Percentiles rank a stretch among this genome's conserved stretches.
Evolutionary conservation across 2,888 invertebrate genomes (phyloP).

Genomic region (Apotomis capreana): DNA sequence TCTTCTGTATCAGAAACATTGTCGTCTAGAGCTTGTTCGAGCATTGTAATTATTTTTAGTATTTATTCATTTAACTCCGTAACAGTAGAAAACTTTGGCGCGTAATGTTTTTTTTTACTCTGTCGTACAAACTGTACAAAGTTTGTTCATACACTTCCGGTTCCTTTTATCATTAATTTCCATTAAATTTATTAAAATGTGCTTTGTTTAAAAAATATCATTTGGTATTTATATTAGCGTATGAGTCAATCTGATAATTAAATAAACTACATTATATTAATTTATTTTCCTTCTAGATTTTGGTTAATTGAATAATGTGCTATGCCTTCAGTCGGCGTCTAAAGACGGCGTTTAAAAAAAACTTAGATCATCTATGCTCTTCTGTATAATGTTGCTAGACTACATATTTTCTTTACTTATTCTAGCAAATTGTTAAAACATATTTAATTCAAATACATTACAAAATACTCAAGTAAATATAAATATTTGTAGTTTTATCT

Average conservation of each 20-base stretch:
- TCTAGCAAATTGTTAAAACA: background rate
- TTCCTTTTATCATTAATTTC: background rate
- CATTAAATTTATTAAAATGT: background rate
- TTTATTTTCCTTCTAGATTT: too few relatives aligned
- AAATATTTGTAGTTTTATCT: too few relatives aligned
- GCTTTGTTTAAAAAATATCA: background rate
- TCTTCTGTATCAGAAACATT: slow-evolving; percentile 83
- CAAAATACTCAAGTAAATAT: too few relatives aligned
- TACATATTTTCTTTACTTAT: background rate
- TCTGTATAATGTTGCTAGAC: background rate
- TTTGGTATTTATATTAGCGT: too few relatives aligned
- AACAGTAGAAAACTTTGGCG: slow-evolving; percentile 4
- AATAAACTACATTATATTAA: too few relatives aligned
- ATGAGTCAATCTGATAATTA: too few relatives aligned
- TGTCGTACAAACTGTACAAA: background rate
- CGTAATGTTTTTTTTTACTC: background rate
- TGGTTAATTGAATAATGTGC: too few relatives aligned
- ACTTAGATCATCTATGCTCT: background rate
- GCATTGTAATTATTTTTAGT: slow-evolving; percentile 52
- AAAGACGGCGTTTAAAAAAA: slow-evolving; percentile 3
- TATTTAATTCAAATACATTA: background rate
- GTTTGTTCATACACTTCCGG: background rate
- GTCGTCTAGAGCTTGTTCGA: slow-evolving; percentile 73
- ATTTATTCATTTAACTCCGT: background rate
- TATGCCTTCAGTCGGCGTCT: background rate